phyloP scores from a whole-genome alignment of 1,140 invertebrate species.

The Sarcophaga bullata region DNA sequence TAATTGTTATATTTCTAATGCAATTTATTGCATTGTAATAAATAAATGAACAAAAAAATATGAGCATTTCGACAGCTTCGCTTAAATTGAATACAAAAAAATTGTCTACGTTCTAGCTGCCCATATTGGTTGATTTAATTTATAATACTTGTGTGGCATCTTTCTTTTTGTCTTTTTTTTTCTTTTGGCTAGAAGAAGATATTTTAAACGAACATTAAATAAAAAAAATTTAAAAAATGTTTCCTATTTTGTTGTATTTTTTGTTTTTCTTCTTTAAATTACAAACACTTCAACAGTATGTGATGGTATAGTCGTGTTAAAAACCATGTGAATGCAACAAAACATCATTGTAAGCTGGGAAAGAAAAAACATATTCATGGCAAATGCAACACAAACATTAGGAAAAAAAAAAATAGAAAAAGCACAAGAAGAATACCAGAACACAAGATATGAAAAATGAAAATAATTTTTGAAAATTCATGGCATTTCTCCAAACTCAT shows the following conservation, averaged over 20 bases:
- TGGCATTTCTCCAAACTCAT: constrained; percentile 9
- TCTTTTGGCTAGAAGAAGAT: background rate
- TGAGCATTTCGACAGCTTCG: too few relatives aligned
- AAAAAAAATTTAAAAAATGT: background rate
- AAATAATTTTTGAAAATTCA: background rate
- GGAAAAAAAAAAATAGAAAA: background rate
- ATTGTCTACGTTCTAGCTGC: too few relatives aligned
- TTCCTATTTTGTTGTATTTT: too few relatives aligned
- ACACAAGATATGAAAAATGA: background rate
- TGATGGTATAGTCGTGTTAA: too few relatives aligned
- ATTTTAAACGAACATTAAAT: background rate
- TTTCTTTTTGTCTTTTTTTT: background rate
- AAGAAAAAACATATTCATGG: background rate
- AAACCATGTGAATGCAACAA: background rate
- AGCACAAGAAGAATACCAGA: background rate
- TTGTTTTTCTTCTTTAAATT: too few relatives aligned
- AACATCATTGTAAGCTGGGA: background rate
- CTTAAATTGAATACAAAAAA: too few relatives aligned
- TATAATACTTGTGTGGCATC: too few relatives aligned
- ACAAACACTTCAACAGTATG: too few relatives aligned
- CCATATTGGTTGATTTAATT: too few relatives aligned
- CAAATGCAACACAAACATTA: background rate
- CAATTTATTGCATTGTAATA: too few relatives aligned
- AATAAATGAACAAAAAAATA: too few relatives aligned
- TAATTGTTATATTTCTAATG: too few relatives aligned